Evolutionary conservation across 2,797 vertebrate species (phyloP), one percentile per base, ranked within the genome.

Genomic region (Bufotes viridis): DNA sequence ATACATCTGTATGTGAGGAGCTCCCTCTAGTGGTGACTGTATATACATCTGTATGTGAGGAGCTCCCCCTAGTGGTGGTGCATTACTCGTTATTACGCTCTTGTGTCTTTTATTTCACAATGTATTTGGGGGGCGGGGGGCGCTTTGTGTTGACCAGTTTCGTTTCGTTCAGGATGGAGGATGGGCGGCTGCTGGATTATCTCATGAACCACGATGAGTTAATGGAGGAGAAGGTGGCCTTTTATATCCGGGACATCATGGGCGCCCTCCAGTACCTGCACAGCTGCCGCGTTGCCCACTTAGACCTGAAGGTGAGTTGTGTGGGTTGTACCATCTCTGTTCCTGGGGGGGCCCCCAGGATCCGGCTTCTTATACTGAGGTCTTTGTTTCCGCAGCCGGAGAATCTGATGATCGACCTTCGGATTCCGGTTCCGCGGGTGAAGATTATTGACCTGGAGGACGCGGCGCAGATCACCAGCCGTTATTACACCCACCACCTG

Each of bases 181-280:
- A 98, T 0, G 98, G 98, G 0, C 96, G 97, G 57, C 94, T 99
- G 85, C 94, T 99, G 22, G 98, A 99, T 88, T 98, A 98, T 87
- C 95, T 99, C 34, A 97, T 98, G 88, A 97, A 97, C 87, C 97
- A 98, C 0, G 97, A 98, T 90, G 97, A 98, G 91, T 94, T 99
- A 81, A 98, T 99, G 97, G 98, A 99, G 91, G 98, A 99, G 90
- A 98, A 98, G 91, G 97, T 99, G 9, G 97, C 98, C 0, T 99
- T 98, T 92, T 99, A 98, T 24, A 96, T 99, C 74, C 96, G 96
- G 87, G 98, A 99, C 89, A 98, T 96, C 0, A 94, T 98, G 90
- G 97, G 99, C 92, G 98, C 97, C 0, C 92, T 99, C 90, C 97
- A 98, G 92, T 97, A 99, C 87, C 97, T 99, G 86, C 98, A 99